Base-by-base conservation (phyloP, 2,888 invertebrate species). In the Agonopterix heracliana region DNA sequence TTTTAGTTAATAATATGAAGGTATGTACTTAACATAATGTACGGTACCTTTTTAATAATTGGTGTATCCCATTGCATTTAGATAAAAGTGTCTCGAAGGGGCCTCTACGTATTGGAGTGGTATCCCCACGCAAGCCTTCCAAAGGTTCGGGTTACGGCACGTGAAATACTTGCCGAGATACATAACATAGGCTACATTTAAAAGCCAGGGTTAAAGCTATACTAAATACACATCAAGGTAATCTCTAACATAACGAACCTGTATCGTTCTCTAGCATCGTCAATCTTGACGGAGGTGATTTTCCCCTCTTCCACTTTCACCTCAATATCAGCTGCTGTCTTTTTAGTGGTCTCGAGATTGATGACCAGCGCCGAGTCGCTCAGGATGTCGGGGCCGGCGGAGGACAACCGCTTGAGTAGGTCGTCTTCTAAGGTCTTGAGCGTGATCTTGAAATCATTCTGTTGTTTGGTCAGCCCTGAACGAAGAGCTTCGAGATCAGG, bases 391-490 rank as follows among this genome's bases (percentile, higher is more conserved):
- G 97, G 97, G 4, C 96, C 96, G 2, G 98, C 98, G 3, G 96
- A 94, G 0, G 97, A 95, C 54, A 98, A 78, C 46, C 97, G 91
- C 54, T 94, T 94, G 44, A 98, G 82, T 11, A 98, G 86, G 71
- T 96, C 96, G 68, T 98, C 98, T 88, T 98, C 98, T n/a, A 98
- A 90, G 44, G 90, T 90, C 74, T 98, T 98, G 13, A 98, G 83
- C 0, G 95, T 95, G 51, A 98, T 98, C 83, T 98, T 98, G 73
- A 97, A 98, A 69, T 95, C 95, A 67, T 98, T 98, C 71, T 98
- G 97, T 71, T 97, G 96, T 67, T 95, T 95, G 0, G 97, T 98
- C 9, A 98, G 87, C 45, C 94, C 92, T 0, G 95, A 90, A 66
- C 97, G 94, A 49, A 95, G 89, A 3, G 90, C 79, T 82, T 98